Percentiles rank a stretch among this genome's conserved stretches.
These are phyloP conservation scores for Ommatoiulus sabulosus DNA, from an alignment of 2,888 invertebrate genomes.

Conservation along the genomic window DNA sequence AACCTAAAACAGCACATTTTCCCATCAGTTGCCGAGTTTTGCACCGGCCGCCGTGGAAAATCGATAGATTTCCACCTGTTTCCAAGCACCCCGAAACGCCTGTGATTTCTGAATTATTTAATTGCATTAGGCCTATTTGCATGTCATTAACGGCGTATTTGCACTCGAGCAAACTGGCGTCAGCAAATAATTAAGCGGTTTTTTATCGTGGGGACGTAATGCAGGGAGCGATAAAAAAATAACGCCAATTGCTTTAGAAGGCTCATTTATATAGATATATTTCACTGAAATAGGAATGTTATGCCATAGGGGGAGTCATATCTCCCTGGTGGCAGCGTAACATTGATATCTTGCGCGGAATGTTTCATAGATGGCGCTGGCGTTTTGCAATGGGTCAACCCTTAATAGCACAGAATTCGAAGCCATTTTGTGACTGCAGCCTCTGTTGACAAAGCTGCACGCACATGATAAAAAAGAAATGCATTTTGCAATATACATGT, in stretches of 20 bases:
- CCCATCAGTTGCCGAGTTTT: not conserved
- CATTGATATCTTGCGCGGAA: too few relatives aligned
- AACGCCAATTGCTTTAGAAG: not conserved
- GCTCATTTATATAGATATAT: not conserved
- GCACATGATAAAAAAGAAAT: too few relatives aligned
- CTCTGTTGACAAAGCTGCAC: too few relatives aligned
- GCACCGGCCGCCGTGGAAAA: not conserved
- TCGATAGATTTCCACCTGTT: constrained; percentile 23
- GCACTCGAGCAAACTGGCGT: not conserved
- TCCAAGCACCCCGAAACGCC: not conserved
- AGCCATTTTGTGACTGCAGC: too few relatives aligned
- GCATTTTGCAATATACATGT: too few relatives aligned
- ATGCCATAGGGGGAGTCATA: too few relatives aligned
- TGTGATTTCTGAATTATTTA: not conserved
- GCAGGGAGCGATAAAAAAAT: too few relatives aligned
- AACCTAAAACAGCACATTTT: not conserved
- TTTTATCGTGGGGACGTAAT: not conserved
- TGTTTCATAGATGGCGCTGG: too few relatives aligned
- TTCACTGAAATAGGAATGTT: too few relatives aligned
- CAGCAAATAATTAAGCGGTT: not conserved
- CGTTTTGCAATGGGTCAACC: too few relatives aligned
- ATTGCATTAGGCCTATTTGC: not conserved
- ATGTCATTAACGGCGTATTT: not conserved
- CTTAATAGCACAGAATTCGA: too few relatives aligned
- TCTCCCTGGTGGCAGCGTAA: too few relatives aligned